phyloP scores from a whole-genome alignment of 2,888 invertebrate species.

The Cecidostiba fungosa region DNA sequence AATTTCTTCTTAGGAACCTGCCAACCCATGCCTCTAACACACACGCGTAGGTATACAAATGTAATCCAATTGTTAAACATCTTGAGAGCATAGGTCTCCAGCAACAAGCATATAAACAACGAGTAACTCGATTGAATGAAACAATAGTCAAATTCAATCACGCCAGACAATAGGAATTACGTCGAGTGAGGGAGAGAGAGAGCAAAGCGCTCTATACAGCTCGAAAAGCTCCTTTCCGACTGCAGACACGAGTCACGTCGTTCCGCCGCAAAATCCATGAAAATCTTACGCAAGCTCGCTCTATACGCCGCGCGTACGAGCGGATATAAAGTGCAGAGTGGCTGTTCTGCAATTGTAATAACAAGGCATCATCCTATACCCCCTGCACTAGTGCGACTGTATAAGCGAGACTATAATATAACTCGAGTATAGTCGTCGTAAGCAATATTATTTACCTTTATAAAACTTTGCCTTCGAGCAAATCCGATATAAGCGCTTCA shows the following conservation, averaged over 20 bases:
- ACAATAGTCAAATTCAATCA: background rate
- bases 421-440: background rate
- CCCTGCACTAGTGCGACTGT: background rate
- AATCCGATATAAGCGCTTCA: background rate
- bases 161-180: background rate
- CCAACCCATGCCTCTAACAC: too few species aligned
- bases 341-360: conserved; percentile 30
- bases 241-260: background rate
- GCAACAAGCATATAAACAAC: background rate
- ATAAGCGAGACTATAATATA: background rate
- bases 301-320: background rate
- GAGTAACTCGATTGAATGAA: background rate
- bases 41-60: too few species aligned
- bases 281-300: conserved; percentile 16
- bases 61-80: background rate
- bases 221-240: background rate
- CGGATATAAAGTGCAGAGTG: background rate
- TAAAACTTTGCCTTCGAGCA: background rate
- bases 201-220: background rate
- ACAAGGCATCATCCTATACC: background rate
- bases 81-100: background rate
- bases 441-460: conserved; percentile 24
- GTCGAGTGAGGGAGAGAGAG: background rate
- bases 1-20: too few species aligned
- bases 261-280: conserved; percentile 1